Evolutionary conservation across 2,888 invertebrate species (phyloP), one percentile per base, ranked within the genome.

Genomic region (Zhengitettix transpicula): DNA sequence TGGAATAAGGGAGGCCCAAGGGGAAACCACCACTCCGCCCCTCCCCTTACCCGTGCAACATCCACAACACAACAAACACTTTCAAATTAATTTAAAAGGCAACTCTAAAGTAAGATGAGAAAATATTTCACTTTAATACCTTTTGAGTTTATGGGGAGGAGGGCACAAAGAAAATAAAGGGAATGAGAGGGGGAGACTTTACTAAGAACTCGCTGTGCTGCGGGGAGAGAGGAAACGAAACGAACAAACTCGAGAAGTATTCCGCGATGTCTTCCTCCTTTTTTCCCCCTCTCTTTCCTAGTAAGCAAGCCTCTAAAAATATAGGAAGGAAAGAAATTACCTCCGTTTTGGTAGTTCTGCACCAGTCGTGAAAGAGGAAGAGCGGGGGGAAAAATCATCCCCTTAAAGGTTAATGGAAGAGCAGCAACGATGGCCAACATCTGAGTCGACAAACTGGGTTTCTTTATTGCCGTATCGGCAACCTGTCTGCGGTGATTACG

Each of bases 101-200:
- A 47, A 47, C 47, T 47, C 47, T 12, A n/a, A 47, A 47, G 47
- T 47, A 47, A 55, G 55, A 58, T 55, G 55, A 58, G 54, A 52
- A 40, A 58, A 58, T 58, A 58, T 58, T 55, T 55, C 42, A 58
- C 55, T 58, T 55, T 58, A 55, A 58, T 58, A 58, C 58, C 55
- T 54, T 55, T 53, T 58, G 42, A 58, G 42, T 58, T 58, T 42
- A 28, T n/a, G 12, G 41, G 41, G 41, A 40, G 55, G 40, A 55
- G 40, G 55, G 55, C 16, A 53, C 16, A 16, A 55, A 55, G 55
- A 11, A n/a, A 9, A 40, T 14, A 1, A 17, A 28, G 55, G 10
- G 55, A 40, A 28, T 14, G 41, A n/a, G 55, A 40, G 40, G n/a
- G 40, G 40, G 40, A n/a, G 10, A 40, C 14, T 47, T 47, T 47